These are phyloP conservation scores for Euwallacea fornicatus DNA, from an alignment of 1,140 invertebrate genomes.

Conservation along the genomic window DNA sequence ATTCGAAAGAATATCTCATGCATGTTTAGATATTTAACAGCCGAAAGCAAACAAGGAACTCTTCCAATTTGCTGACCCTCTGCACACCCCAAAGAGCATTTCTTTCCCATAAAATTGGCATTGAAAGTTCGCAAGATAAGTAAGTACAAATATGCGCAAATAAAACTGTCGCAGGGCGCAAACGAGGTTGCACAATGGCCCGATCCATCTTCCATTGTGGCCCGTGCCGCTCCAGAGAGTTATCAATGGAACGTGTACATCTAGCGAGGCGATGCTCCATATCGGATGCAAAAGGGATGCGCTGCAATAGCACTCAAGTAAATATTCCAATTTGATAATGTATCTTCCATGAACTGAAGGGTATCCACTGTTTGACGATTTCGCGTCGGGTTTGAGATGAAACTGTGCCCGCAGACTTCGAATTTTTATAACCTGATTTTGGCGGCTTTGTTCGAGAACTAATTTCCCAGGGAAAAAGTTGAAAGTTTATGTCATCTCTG, in stretches of 20 bases:
- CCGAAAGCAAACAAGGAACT: no score
- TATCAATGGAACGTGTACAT: conserved; percentile 23
- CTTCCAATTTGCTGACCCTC: no score
- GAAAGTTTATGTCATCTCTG: no score
- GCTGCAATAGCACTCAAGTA: conserved; percentile 15
- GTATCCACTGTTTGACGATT: not conserved
- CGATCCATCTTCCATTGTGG: conserved; percentile 23
- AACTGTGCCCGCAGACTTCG: no score
- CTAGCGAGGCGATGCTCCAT: not conserved
- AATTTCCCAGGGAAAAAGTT: no score
- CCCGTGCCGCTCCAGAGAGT: conserved; percentile 18
- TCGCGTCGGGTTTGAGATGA: not conserved
- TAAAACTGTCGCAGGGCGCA: not conserved
- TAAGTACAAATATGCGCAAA: conserved; percentile 4
- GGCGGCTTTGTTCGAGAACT: no score
- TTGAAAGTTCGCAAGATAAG: not conserved
- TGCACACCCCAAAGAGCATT: no score
- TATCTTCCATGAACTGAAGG: conserved; percentile 4
- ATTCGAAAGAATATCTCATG: no score
- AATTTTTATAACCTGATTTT: no score
- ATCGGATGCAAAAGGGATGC: conserved; percentile 3
- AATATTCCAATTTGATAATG: conserved; percentile 29
- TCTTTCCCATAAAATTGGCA: not conserved
- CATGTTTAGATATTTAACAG: no score
- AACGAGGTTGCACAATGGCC: not conserved